Percentiles rank a stretch among this genome's conserved stretches.
Evolutionary conservation across 2,797 vertebrate genomes (phyloP).

Genomic region (Cyprinodon diabolis): DNA sequence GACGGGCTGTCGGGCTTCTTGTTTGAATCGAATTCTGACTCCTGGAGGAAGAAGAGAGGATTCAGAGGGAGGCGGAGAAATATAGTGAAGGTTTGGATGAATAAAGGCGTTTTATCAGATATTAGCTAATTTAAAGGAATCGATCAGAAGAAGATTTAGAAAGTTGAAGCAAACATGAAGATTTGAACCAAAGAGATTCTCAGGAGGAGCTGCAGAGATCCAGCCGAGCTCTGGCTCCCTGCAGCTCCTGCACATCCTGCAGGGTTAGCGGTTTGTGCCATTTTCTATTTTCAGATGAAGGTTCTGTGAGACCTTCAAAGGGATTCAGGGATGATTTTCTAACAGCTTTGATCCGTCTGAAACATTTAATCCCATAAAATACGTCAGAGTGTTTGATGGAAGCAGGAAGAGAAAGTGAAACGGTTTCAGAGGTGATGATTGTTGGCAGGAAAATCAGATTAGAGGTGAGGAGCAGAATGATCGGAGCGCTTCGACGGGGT

Average conservation of each 20-base stretch:
- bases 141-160: neutral
- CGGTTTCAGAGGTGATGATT: neutral
- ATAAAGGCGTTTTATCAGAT: neutral
- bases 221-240: too few relatives aligned
- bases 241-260: too few relatives aligned
- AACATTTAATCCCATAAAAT: neutral
- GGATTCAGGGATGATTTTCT: too few relatives aligned
- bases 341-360: too few relatives aligned
- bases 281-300: too few relatives aligned
- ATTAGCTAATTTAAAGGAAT: neutral
- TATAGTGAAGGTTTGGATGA: neutral
- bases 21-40: slow-evolving; percentile 62
- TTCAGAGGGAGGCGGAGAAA: neutral
- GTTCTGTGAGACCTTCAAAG: too few relatives aligned
- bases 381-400: neutral
- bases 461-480: slow-evolving; percentile 19
- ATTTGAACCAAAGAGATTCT: too few relatives aligned
- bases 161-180: neutral
- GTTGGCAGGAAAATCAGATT: neutral
- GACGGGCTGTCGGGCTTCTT: slow-evolving; percentile 67
- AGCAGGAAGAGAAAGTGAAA: neutral
- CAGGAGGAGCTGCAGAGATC: too few relatives aligned
- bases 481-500: slow-evolving; percentile 25
- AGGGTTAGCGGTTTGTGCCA: too few relatives aligned
- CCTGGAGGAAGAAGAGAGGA: slow-evolving; percentile 51